Conservation (phyloP, 2,888 invertebrate species). For the Erpobdella octoculata region DNA sequence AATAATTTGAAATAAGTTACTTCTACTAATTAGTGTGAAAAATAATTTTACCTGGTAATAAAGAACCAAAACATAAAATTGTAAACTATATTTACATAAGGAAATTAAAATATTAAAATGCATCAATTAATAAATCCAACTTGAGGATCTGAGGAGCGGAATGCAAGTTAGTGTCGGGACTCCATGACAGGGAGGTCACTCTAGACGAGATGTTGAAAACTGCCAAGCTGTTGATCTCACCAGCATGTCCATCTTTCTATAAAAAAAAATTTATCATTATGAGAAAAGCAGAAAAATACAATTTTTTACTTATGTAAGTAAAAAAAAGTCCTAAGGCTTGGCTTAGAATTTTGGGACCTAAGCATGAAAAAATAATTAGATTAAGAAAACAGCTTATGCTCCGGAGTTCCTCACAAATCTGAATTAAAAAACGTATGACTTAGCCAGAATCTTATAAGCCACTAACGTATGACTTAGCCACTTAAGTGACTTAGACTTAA, state of each 20-base stretch:
- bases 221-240: slow-evolving; percentile 42
- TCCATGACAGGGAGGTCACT: slow-evolving; percentile 46
- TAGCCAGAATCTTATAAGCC: too few species aligned
- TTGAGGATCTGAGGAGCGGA: slow-evolving; percentile 33
- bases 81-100: too few species aligned
- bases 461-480: too few species aligned
- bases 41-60: too few species aligned
- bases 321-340: too few species aligned
- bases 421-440: too few species aligned
- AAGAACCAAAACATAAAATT: too few species aligned
- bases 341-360: neutral
- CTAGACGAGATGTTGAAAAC: slow-evolving; percentile 44
- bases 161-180: slow-evolving; percentile 42
- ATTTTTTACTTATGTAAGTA: neutral
- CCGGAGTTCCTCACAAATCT: too few species aligned
- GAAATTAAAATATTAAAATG: too few species aligned
- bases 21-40: too few species aligned
- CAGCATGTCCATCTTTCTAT: slow-evolving; percentile 44
- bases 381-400: neutral
- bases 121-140: slow-evolving; percentile 21
- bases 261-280: slow-evolving; percentile 32
- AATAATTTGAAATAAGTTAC: neutral
- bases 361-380: neutral
- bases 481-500: too few species aligned
- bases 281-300: neutral